Percentiles rank a stretch among this genome's conserved stretches.
phyloP scores from a whole-genome alignment of 2,797 vertebrate genomes.

The Selene dorsalis region DNA sequence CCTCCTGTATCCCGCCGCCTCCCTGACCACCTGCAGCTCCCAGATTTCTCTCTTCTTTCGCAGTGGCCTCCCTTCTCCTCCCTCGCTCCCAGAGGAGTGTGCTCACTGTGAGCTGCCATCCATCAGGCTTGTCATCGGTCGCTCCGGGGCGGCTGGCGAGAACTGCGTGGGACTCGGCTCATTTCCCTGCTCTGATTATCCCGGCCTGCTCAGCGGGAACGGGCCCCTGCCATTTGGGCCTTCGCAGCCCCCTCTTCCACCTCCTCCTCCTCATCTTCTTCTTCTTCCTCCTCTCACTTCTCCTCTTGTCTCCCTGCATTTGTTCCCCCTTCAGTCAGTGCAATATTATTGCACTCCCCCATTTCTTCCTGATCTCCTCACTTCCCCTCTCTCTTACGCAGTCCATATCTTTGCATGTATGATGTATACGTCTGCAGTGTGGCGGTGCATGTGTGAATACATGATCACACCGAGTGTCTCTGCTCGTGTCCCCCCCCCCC shows the following conservation, averaged over 20 bases:
- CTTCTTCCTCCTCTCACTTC: constrained; percentile 43
- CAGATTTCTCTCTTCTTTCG: constrained; percentile 27
- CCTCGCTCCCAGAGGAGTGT: constrained; percentile 65
- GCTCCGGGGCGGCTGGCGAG: constrained; percentile 76
- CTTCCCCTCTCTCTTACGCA: constrained; percentile 22
- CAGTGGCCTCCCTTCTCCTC: constrained; percentile 39
- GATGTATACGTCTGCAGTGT: constrained; percentile 17
- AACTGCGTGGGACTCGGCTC: constrained; percentile 82
- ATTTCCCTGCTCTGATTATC: constrained; percentile 87
- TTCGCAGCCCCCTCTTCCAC: constrained; percentile 37
- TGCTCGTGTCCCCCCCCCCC: not conserved
- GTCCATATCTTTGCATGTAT: not conserved
- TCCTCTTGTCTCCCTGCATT: constrained; percentile 36
- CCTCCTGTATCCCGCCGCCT: constrained; percentile 33
- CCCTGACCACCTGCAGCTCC: constrained; percentile 71
- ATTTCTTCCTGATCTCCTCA: constrained; percentile 35
- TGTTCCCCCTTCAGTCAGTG: constrained; percentile 38
- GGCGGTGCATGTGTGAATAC: constrained; percentile 30
- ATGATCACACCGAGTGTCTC: constrained; percentile 3
- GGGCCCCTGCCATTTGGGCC: constrained; percentile 54
- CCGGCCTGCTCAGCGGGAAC: constrained; percentile 63
- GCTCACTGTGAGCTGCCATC: constrained; percentile 76
- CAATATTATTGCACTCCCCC: constrained; percentile 41
- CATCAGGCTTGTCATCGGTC: constrained; percentile 83
- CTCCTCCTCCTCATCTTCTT: constrained; percentile 15